phyloP scores from a whole-genome alignment of 1,140 invertebrate species.

The Cydia pomonella region DNA sequence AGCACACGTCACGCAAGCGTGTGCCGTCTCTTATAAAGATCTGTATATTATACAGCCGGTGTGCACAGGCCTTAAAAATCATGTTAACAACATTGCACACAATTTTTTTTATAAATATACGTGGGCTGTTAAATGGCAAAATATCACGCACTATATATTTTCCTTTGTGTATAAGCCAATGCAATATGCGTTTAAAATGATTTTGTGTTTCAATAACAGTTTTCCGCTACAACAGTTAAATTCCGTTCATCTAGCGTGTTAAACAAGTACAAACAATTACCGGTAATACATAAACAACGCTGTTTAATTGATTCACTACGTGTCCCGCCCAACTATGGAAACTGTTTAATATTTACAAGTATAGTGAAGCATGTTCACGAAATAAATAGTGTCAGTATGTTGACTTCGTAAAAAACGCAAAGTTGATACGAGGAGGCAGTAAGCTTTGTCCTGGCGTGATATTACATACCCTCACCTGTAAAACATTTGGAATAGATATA shows the following conservation, averaged over 20 bases:
- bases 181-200: neutral
- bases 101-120: no score
- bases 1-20: no score
- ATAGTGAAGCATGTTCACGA: constrained; percentile 5
- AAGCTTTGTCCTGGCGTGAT: no score
- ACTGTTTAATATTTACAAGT: constrained; percentile 12
- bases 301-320: constrained; percentile 13
- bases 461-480: no score
- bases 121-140: no score
- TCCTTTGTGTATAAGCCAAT: neutral
- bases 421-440: no score
- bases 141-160: neutral
- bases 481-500: no score
- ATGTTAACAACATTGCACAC: no score
- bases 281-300: neutral
- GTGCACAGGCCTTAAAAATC: no score
- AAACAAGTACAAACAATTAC: constrained; percentile 7
- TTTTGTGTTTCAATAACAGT: constrained; percentile 1
- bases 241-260: constrained; percentile 8
- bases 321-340: constrained; percentile 1
- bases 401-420: constrained; percentile 1
- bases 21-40: no score
- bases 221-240: neutral
- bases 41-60: no score
- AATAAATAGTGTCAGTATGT: neutral